phyloP scores from a whole-genome alignment of 2,797 vertebrate genomes.

The Sternarchorhynchus goeldii region DNA sequence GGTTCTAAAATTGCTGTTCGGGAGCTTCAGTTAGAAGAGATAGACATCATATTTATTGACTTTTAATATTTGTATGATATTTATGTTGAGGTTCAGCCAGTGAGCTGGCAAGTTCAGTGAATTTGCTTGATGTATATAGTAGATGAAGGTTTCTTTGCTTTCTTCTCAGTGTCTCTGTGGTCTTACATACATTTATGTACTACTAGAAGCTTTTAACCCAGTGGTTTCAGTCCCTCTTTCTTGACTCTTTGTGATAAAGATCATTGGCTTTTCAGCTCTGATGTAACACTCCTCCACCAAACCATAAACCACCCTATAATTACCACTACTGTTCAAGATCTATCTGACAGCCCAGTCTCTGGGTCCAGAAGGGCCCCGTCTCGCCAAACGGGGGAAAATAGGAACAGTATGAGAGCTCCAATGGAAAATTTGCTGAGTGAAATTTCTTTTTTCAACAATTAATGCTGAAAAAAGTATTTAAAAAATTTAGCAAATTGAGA shows the following conservation, averaged over 20 bases:
- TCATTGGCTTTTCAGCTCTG: neutral
- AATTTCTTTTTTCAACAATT: no score
- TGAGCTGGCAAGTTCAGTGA: neutral
- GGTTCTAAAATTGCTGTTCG: conserved; percentile 2
- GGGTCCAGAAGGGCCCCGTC: neutral
- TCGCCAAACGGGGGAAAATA: no score
- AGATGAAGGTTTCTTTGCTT: neutral
- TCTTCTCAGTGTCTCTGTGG: neutral
- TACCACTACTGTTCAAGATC: neutral
- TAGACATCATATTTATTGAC: neutral
- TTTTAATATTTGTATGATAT: neutral
- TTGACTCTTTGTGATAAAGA: conserved; percentile 9
- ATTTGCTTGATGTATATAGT: neutral
- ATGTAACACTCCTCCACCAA: neutral
- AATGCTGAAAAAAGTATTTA: no score
- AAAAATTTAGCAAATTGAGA: neutral
- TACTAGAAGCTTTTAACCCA: neutral
- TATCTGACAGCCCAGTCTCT: neutral
- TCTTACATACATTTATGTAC: neutral
- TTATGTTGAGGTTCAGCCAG: conserved; percentile 7
- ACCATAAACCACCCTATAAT: neutral
- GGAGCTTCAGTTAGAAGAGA: neutral
- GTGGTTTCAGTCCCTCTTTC: neutral
- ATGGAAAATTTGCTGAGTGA: neutral
- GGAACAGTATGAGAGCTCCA: no score